Base-by-base conservation (phyloP, 2,888 invertebrate genomes). In the Drosophila nr. medialis region DNA sequence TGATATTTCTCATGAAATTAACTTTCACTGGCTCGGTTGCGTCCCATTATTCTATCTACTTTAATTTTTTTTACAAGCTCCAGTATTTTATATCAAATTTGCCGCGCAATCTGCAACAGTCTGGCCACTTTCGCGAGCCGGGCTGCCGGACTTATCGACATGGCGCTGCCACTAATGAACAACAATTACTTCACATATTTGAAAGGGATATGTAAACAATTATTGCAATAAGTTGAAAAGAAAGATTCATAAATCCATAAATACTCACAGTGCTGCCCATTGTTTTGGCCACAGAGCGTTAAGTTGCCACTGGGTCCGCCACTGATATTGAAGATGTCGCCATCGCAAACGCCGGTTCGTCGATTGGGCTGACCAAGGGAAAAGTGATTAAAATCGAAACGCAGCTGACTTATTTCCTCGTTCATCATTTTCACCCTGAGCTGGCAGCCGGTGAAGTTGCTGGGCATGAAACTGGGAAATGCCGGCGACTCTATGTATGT, bases 281-380 rank as follows among this genome's bases (percentile, higher is more conserved):
- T 96, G 90, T 97, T 97, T 90, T 96, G 95, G 1, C 97, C 97
- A 90, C 97, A 97, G 13, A 97, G 83, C 18, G 94, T 94, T 76
- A 97, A 94, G 62, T 94, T 94, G 58, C 94, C 94, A 2, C 91
- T 91, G 0, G 94, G 93, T 6, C 95, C 95, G 0, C 95, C 95
- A 24, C 92, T 92, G 70, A 96, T 91, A 2, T 94, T 92, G 92
- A 96, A 95, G 10, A 95, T 93, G 87, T 97, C 97, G 51, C 96
- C 96, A 79, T 97, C 96, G 83, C 97, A 97, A 42, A 95, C 94
- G 0, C 97, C 97, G 0, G 96, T 97, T 34, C 93, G 94, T 62
- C 97, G 94, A 90, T 97, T 97, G 0, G 97, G 97, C 91, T 97
- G 97, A 24, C 96, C 97, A 92, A 97, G 94, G 90, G 95, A 96